A percentile compares a stretch with the other conserved stretches of the same genome.
Evolutionary conservation across 35 echinoderm and acorn worm genomes (phyloP).

Genomic region (Stichopus chloronotus): DNA sequence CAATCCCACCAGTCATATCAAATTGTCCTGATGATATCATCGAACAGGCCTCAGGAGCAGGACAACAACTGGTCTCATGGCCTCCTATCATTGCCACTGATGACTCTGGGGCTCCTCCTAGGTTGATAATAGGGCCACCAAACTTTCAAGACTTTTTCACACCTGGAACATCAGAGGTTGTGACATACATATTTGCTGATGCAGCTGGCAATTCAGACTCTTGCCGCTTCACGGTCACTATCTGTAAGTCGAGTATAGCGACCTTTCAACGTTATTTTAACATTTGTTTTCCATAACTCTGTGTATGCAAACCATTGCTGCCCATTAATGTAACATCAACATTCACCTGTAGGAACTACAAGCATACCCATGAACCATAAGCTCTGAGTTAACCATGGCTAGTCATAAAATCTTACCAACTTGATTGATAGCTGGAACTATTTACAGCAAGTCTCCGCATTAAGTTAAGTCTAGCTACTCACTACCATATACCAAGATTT

Average conservation of each 20-base stretch:
- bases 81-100: conserved; percentile 23
- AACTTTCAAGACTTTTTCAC: conserved; percentile 26
- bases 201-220: not conserved
- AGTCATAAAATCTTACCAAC: no score
- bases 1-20: not conserved
- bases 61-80: not conserved
- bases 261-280: no score
- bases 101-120: conserved; percentile 22
- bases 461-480: no score
- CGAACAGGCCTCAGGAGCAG: not conserved
- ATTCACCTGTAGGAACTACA: no score
- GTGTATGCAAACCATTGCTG: no score
- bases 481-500: no score
- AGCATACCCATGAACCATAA: no score
- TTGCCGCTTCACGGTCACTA: conserved; percentile 40
- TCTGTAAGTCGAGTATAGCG: not conserved
- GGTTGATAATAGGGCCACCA: conserved; percentile 8
- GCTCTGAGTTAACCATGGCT: no score
- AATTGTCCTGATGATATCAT: conserved; percentile 51
- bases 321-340: no score
- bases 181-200: conserved; percentile 33
- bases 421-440: no score
- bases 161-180: not conserved
- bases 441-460: no score
- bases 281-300: no score